Base-by-base conservation (phyloP, 2,888 invertebrate species). In the Leptinotarsa haldemani region DNA sequence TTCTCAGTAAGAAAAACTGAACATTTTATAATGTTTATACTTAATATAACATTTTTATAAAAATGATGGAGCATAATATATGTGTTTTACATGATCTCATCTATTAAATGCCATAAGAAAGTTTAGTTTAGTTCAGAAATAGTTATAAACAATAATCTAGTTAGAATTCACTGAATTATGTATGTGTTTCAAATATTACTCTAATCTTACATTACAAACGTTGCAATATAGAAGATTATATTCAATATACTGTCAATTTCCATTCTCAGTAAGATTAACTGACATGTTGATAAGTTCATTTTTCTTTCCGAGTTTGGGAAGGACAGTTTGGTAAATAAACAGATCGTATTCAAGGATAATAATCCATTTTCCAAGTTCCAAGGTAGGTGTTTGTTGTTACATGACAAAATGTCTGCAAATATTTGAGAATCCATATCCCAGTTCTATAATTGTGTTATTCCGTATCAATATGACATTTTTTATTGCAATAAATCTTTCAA, bases 331-430 rank as follows among this genome's bases (percentile, higher is more conserved):
- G 30, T 61, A n/a, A 58, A 61, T 61, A 9, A 40, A 61, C 30
- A 61, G 15, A 58, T 40, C 30, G 30, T 61, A 61, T 61, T 61
- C 61, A 61, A 61, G 61, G 52, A 67, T 30, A 67, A 20, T 67
- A 67, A 67, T 53, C 18, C 52, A 67, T 67, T 67, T 67, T 67
- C 67, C 61, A 20, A 20, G n/a, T 46, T 30, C 9, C 46, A 56
- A 67, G 68, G 68, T 68, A 68, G 68, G 68, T 68, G 68, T 68
- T 58, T 53, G 15, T 30, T 16, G 40, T 66, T 53, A 53, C 53
- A 7, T 68, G 68, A 68, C 46, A 30, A 47, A 68, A 30, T 46
- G 53, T 22, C 15, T 18, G 40, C 20, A 46, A 68, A 22, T 30
- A 56, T 40, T 30, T 46, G 40, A 56, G 4, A 68, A 22, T 40